Base-by-base conservation (phyloP, 2,113 vertebrate species). In the Brienomyrus longianalis region DNA sequence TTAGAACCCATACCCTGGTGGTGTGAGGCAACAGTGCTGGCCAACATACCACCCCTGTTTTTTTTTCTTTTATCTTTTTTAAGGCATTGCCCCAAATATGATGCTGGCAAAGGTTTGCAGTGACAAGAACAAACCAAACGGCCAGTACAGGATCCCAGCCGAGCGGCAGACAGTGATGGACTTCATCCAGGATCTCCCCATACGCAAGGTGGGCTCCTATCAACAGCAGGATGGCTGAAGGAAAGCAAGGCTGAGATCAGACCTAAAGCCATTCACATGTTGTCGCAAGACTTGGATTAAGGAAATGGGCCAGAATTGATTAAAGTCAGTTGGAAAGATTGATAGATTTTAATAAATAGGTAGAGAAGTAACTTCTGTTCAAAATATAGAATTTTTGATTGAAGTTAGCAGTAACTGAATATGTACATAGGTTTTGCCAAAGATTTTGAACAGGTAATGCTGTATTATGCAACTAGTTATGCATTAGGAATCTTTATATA, bases 81-180 rank as follows among this genome's bases (percentile, higher is more conserved):
- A 92, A 99, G 98, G 98, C 92, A 99, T 99, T 93, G 98, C 98
- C 39, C 97, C 98, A 88, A 99, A 99, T 92, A 98, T 93, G 92
- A 98, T 98, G 97, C 94, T 99, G 91, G 97, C 98, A 91, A 99
- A 99, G 94, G 97, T 99, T 90, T 99, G 98, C 95, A 99, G 98
- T 94, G 98, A 99, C 94, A 94, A 95, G 94, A 99, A 99, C 94
- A 99, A 99, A 90, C 98, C 98, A 90, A 98, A 99, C 1, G 98
- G 98, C 43, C 98, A 99, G 48, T 99, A 94, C 94, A 96, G 94
- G 91, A 97, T 99, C 93, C 88, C 93, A 23, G 92, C 97, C 50
- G 95, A 95, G 48, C 96, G 95, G 92, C 93, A 94, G 89, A 96
- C 96, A 7, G 97, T 99, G 84, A 95, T 98, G 95, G 96, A 97